A percentile compares a stretch with the other conserved stretches of the same genome.
Conservation (phyloP, 2,797 vertebrate genomes). For the Mergus octosetaceus region DNA sequence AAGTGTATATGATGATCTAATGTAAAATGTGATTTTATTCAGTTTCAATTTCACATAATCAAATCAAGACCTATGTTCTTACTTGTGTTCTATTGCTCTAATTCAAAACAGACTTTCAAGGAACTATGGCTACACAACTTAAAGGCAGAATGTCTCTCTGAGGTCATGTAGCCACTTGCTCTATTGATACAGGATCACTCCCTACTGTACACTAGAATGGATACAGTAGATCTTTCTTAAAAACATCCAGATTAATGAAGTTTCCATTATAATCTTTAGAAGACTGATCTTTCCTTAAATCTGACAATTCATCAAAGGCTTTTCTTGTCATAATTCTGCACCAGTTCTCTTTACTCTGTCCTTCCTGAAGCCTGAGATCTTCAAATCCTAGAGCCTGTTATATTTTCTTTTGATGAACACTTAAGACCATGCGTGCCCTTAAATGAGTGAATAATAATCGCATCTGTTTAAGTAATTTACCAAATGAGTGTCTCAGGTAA, state of each 20-base stretch:
- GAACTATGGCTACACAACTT: constrained; percentile 16
- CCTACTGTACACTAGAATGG: background rate
- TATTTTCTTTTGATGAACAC: background rate
- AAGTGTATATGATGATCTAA: constrained; percentile 52
- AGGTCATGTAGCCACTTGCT: background rate
- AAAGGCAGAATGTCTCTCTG: background rate
- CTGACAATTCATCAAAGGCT: background rate
- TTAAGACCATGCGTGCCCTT: background rate
- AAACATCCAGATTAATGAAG: background rate
- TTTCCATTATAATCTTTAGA: background rate
- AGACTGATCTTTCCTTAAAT: background rate
- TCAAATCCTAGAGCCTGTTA: background rate
- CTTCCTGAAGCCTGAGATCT: background rate
- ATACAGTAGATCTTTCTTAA: background rate
- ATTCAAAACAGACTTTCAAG: constrained; percentile 50
- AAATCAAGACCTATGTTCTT: constrained; percentile 43
- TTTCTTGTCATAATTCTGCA: background rate
- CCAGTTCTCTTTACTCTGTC: background rate
- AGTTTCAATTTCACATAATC: constrained; percentile 48
- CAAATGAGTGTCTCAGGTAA: background rate
- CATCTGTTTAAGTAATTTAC: background rate
- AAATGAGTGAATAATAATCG: background rate
- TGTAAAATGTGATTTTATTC: constrained; percentile 45
- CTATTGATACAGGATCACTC: background rate
- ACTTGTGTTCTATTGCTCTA: constrained; percentile 15